These are phyloP conservation scores for Thereva nobilitata DNA, from an alignment of 2,888 invertebrate genomes.

Conservation along the genomic window DNA sequence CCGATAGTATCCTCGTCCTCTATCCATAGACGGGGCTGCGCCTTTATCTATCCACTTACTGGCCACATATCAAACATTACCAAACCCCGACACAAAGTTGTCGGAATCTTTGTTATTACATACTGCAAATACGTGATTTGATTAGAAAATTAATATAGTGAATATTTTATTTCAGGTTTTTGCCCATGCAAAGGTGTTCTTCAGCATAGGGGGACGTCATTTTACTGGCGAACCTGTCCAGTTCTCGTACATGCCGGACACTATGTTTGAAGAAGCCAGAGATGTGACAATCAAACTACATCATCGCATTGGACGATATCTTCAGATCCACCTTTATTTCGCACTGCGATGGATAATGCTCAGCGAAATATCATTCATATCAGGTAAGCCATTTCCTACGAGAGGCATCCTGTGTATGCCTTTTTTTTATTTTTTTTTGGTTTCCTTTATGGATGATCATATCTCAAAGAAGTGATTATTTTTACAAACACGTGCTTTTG, in stretches of 20 bases:
- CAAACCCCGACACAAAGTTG: not conserved
- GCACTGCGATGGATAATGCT: slow-evolving; percentile 83
- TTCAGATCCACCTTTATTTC: slow-evolving; percentile 78
- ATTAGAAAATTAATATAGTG: slow-evolving; percentile 3
- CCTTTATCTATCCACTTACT: too few relatives aligned
- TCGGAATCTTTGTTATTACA: slow-evolving; percentile 3
- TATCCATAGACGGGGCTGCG: too few relatives aligned
- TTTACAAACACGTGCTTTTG: too few relatives aligned
- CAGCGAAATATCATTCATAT: slow-evolving; percentile 82
- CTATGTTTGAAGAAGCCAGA: slow-evolving; percentile 75
- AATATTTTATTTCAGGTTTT: slow-evolving; percentile 65
- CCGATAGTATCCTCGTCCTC: too few relatives aligned
- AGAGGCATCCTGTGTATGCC: slow-evolving; percentile 6
- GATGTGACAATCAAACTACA: slow-evolving; percentile 81
- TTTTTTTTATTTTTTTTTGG: not conserved
- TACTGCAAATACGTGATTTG: slow-evolving; percentile 9
- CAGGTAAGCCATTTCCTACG: slow-evolving; percentile 62
- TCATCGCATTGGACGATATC: slow-evolving; percentile 73
- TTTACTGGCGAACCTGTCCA: slow-evolving; percentile 74
- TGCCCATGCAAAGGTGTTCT: slow-evolving; percentile 74
- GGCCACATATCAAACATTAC: too few relatives aligned
- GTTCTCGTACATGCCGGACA: slow-evolving; percentile 76
- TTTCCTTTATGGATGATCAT: too few relatives aligned
- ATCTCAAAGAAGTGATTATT: too few relatives aligned
- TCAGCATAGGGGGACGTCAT: slow-evolving; percentile 73